Conservation (phyloP, 2,888 invertebrate species). For the Melieria picta region DNA sequence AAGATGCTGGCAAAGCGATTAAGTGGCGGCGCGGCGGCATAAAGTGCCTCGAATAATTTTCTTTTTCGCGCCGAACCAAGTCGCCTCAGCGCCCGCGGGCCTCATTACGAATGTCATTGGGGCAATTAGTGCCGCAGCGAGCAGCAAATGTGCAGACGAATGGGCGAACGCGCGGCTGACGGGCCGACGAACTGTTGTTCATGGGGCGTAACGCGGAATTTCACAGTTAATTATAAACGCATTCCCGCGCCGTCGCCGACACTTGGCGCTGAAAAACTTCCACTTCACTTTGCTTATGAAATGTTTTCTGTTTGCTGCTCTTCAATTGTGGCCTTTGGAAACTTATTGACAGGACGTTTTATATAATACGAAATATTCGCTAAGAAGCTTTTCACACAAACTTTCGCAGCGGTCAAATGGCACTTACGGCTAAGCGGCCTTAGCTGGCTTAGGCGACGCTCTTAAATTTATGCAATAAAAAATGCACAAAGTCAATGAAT, state of each 20-base stretch:
- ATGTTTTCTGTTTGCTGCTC: no score
- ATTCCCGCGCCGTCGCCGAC: not conserved
- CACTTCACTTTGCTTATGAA: no score
- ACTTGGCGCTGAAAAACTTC: no score
- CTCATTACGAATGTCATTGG: slow-evolving; percentile 43
- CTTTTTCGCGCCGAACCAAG: not conserved
- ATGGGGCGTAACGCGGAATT: slow-evolving; percentile 8
- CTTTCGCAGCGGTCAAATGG: no score
- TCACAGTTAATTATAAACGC: slow-evolving; percentile 20
- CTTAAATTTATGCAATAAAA: no score
- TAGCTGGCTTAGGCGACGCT: no score
- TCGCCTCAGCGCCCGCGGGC: slow-evolving; percentile 31
- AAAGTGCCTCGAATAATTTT: slow-evolving; percentile 15
- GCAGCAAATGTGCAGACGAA: not conserved
- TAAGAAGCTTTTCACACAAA: no score
- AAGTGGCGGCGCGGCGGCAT: not conserved
- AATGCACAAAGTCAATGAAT: no score
- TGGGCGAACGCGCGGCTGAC: slow-evolving; percentile 27
- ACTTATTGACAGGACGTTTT: no score
- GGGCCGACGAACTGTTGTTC: not conserved
- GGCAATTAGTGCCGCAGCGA: slow-evolving; percentile 38
- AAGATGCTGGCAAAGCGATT: not conserved
- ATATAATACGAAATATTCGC: no score
- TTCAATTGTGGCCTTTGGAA: no score
- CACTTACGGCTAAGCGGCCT: no score